Evolutionary conservation across 2,797 vertebrate species (phyloP), one percentile per base, ranked within the genome.

Genomic region (Fratercula arctica): DNA sequence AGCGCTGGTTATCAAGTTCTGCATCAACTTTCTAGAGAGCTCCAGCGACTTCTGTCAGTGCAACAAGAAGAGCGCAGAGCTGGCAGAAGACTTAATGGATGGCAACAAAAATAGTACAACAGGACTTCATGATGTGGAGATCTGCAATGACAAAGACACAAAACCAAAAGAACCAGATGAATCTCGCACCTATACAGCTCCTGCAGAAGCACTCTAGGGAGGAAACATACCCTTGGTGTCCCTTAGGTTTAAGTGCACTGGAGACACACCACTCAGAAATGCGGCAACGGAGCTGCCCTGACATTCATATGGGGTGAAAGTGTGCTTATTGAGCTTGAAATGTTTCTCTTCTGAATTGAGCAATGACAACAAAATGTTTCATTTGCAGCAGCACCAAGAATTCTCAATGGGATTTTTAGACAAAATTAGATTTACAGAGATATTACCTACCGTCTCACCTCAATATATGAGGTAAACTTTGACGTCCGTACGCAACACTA

Each of bases 1-100:
- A 73, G 98, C 99, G 25, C 95, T 99, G 57, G 64, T 99, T 64
- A 98, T 99, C 97, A 99, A 99, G 95, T 98, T 99, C 81, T 96
- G 98, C 91, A 99, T 99, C 51, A 98, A 98, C 85, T 97, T 98
- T 89, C 97, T 99, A 84, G 99, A 99, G 97, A 97, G 96, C 13
- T 96, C 98, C 76, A 98, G 97, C 89, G 77, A 43, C 35, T 61
- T 91, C 11, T 97, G 94, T 78, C 92, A 82, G 7, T 96, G 97
- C 74, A 94, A 85, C 60, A 93, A 39, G 76, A 96, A 54, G n/a
- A 77, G 25, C n/a, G 75, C 5, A 3, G 86, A 92, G 41, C 43
- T 33, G 11, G 35, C 48, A 28, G 97, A 95, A 46, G 96, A 97
- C 24, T 86, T 96, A 59, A 93, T 59, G 19, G 93, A 96, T 74